A percentile compares a stretch with the other conserved stretches of the same genome.
These are phyloP conservation scores for Desmophyllum pertusum DNA, from an alignment of 92 coral and sea anemone genomes.

Conservation along the genomic window DNA sequence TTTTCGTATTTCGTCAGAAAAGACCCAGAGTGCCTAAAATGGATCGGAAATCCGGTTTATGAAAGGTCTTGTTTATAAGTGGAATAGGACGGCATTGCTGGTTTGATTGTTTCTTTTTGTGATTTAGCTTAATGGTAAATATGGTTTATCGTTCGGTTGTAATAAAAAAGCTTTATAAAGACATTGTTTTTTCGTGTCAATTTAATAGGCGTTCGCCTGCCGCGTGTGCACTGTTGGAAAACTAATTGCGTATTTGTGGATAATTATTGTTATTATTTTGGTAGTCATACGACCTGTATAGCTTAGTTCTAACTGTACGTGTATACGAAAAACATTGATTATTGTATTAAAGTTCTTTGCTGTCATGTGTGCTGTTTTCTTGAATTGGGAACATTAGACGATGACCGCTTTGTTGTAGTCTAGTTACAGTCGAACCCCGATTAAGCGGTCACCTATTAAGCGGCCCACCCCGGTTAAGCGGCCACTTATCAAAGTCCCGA, in stretches of 20 bases:
- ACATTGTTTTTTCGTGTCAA: background rate
- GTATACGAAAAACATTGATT: slow-evolving; percentile 33
- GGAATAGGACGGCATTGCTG: background rate
- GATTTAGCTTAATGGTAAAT: background rate
- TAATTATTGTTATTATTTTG: background rate
- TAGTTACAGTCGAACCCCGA: too few species aligned
- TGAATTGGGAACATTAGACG: too few species aligned
- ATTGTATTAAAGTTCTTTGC: slow-evolving; percentile 33
- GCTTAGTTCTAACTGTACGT: slow-evolving; percentile 2
- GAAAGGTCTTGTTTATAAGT: background rate
- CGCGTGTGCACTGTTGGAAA: background rate
- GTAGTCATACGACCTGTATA: background rate
- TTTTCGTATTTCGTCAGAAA: background rate
- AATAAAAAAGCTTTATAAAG: background rate
- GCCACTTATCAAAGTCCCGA: too few species aligned
- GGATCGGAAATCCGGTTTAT: background rate
- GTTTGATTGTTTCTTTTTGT: background rate
- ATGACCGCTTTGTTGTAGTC: too few species aligned
- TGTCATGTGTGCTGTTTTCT: background rate
- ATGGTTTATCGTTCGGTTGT: too few species aligned
- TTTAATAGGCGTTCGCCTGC: background rate
- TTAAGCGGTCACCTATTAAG: too few species aligned
- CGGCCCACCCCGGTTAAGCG: too few species aligned
- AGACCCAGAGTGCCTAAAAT: background rate
- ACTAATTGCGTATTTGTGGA: background rate